These are phyloP conservation scores for Dendrolimus kikuchii DNA, from an alignment of 1,140 invertebrate species.

Conservation along the genomic window DNA sequence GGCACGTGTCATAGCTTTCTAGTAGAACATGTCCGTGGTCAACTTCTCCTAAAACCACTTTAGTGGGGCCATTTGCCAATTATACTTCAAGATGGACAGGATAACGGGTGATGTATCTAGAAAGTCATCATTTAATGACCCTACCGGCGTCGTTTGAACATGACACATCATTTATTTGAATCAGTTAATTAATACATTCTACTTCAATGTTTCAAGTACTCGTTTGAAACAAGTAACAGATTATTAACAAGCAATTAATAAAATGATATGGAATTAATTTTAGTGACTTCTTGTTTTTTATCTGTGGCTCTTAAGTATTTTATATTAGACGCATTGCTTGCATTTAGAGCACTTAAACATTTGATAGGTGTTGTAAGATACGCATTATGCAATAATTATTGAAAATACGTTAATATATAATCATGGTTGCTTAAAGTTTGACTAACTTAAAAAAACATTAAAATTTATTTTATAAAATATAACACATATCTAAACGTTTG, in stretches of 20 bases:
- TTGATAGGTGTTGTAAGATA: too few species aligned
- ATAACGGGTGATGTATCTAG: slow-evolving; percentile 27
- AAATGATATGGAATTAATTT: too few species aligned
- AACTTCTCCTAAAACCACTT: slow-evolving; percentile 14
- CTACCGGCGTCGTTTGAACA: slow-evolving; percentile 10
- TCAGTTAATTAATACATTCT: slow-evolving; percentile 2
- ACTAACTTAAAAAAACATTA: too few species aligned
- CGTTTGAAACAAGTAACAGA: too few species aligned
- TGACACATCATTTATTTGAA: slow-evolving; percentile 12
- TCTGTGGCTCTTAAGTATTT: neutral
- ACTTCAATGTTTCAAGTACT: neutral
- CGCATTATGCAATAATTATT: too few species aligned
- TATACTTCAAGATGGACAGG: slow-evolving; percentile 23
- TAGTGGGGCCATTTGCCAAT: slow-evolving; percentile 31
- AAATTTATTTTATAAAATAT: too few species aligned
- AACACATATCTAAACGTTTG: too few species aligned
- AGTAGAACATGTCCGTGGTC: slow-evolving; percentile 2
- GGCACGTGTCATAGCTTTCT: slow-evolving; percentile 15
- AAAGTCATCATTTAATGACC: slow-evolving; percentile 28
- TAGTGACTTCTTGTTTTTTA: too few species aligned
- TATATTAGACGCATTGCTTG: neutral
- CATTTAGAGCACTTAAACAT: too few species aligned
- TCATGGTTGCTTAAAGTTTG: too few species aligned
- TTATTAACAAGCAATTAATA: too few species aligned
- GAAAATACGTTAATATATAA: too few species aligned